Percentiles rank a stretch among this genome's conserved stretches.
phyloP scores from a whole-genome alignment of 2,888 invertebrate genomes.

The Tubulanus polymorphus region DNA sequence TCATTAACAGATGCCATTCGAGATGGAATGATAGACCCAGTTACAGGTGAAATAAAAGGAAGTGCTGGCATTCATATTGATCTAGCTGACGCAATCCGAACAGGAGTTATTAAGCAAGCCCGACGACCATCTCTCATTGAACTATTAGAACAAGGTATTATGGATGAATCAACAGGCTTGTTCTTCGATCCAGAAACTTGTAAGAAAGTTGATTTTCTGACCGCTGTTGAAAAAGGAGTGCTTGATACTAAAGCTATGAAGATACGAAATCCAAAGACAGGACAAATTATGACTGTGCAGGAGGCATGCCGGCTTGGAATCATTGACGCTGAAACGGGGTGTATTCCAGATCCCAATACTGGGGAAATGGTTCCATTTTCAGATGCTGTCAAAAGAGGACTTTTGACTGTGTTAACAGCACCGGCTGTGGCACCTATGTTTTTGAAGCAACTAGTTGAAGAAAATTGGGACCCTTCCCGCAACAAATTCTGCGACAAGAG shows the following conservation, averaged over 20 bases:
- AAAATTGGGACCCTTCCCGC: not conserved
- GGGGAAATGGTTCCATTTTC: slow-evolving; percentile 44
- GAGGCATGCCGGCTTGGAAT: slow-evolving; percentile 27
- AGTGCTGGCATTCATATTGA: slow-evolving; percentile 21
- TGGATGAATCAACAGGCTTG: slow-evolving; percentile 66
- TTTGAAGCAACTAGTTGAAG: not conserved
- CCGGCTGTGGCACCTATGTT: not conserved
- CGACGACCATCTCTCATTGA: not conserved
- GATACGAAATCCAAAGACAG: slow-evolving; percentile 26
- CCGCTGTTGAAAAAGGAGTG: slow-evolving; percentile 62
- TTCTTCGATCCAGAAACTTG: slow-evolving; percentile 73
- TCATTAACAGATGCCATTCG: slow-evolving; percentile 37
- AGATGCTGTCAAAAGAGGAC: slow-evolving; percentile 13
- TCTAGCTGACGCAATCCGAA: slow-evolving; percentile 62
- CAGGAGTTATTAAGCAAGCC: not conserved
- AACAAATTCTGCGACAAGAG: slow-evolving; percentile 76
- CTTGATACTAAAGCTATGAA: slow-evolving; percentile 36
- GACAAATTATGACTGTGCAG: slow-evolving; percentile 24
- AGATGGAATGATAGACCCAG: slow-evolving; percentile 28
- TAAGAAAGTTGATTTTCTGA: slow-evolving; percentile 73
- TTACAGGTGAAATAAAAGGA: slow-evolving; percentile 19
- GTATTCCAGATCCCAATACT: slow-evolving; percentile 17
- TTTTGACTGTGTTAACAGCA: slow-evolving; percentile 3
- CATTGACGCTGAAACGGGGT: slow-evolving; percentile 58
- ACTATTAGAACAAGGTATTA: slow-evolving; percentile 54